Conservation (phyloP, 2,888 invertebrate genomes). For the Sthenelais limicola region DNA sequence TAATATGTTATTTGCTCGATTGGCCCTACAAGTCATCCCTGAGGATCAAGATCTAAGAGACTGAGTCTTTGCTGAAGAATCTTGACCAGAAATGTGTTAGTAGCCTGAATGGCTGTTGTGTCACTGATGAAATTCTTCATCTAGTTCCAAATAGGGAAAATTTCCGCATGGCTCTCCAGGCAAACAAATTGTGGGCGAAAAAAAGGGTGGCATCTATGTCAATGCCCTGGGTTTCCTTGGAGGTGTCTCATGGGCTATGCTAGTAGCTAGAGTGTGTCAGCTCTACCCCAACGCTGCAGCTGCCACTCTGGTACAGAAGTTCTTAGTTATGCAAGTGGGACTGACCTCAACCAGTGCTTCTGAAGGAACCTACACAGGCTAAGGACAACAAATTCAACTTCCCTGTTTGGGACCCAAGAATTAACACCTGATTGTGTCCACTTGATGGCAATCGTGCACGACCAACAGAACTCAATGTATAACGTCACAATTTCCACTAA, state of each 20-base stretch:
- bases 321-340: conserved; percentile 98
- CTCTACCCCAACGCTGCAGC: conserved; percentile 97
- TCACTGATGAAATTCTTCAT: conserved; percentile 97
- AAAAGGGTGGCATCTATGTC: conserved; percentile 94
- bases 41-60: conserved; percentile 91
- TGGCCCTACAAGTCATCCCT: conserved; percentile 96
- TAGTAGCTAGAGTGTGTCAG: conserved; percentile 98
- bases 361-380: conserved; percentile 82
- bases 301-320: conserved; percentile 95
- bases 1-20: conserved; percentile 95
- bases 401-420: conserved; percentile 95
- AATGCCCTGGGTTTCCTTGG: conserved; percentile 98
- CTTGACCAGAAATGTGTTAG: conserved; percentile 96
- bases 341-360: conserved; percentile 97
- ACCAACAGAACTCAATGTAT: conserved; percentile 99
- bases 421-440: conserved; percentile 90
- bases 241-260: conserved; percentile 99
- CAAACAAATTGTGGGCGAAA: conserved; percentile 99
- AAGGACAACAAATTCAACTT: conserved; percentile 90
- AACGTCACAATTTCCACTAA: conserved; percentile 95
- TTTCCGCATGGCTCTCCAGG: conserved; percentile 92
- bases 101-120: conserved; percentile 95
- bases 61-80: conserved; percentile 86
- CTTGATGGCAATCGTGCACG: conserved; percentile 99
- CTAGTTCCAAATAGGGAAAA: conserved; percentile 95